Conservation (phyloP, 1,140 invertebrate species). For the Drosophila tsacasi region DNA sequence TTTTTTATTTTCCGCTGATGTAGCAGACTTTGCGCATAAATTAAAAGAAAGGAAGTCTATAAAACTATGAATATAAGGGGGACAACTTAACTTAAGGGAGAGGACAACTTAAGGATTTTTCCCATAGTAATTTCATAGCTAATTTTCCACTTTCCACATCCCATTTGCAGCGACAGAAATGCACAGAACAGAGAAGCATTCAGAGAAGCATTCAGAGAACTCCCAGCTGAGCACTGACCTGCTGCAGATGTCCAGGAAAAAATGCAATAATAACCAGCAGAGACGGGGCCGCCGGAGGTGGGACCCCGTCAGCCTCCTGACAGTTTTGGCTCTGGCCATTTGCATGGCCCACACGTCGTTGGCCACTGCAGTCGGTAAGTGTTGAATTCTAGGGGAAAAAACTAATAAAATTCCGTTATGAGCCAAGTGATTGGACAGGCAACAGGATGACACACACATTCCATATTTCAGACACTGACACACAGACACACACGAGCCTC, state of each 20-base stretch:
- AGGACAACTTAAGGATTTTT: conserved; percentile 3
- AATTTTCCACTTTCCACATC: neutral
- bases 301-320: conserved; percentile 57
- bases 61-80: conserved; percentile 16
- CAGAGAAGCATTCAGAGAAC: conserved; percentile 29
- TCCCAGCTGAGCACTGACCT: conserved; percentile 51
- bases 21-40: conserved; percentile 58
- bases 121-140: neutral
- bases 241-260: conserved; percentile 64
- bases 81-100: neutral
- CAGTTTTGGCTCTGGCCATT: conserved; percentile 64
- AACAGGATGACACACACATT: conserved; percentile 23
- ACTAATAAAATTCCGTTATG: conserved; percentile 78
- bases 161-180: conserved; percentile 53
- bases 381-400: conserved; percentile 32
- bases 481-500: conserved; percentile 64
- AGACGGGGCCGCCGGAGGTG: conserved; percentile 55
- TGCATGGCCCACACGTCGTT: conserved; percentile 68
- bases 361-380: conserved; percentile 77
- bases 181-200: conserved; percentile 52
- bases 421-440: conserved; percentile 69
- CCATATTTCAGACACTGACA: conserved; percentile 22
- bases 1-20: conserved; percentile 36
- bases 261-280: conserved; percentile 74
- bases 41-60: conserved; percentile 62